Percentiles rank a stretch among this genome's conserved stretches.
phyloP scores from a whole-genome alignment of 2,113 vertebrate species.

The Marcusenius ussheri region DNA sequence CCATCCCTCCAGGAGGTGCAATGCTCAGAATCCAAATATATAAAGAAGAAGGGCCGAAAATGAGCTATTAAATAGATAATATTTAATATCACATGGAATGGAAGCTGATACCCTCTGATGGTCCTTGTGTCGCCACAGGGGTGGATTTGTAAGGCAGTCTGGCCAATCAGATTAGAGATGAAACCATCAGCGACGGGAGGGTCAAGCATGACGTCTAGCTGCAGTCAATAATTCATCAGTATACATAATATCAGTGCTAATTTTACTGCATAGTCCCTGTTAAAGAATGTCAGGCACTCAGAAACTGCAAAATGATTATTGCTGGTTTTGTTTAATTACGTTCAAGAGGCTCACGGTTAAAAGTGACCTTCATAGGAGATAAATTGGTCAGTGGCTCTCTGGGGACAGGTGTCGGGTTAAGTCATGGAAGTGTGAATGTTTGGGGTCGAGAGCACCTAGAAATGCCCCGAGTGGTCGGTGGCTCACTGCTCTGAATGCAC shows the following conservation, averaged over 20 bases:
- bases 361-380: neutral
- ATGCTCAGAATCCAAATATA: neutral
- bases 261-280: neutral
- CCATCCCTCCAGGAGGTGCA: neutral
- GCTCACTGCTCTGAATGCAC: neutral
- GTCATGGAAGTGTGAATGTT: neutral
- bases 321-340: neutral
- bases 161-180: neutral
- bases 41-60: neutral
- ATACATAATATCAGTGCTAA: neutral
- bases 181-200: neutral
- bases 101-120: neutral
- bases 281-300: neutral
- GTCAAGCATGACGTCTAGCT: neutral
- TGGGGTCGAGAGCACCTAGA: neutral
- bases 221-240: neutral
- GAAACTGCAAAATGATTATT: neutral
- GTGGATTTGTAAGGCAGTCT: neutral
- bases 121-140: neutral
- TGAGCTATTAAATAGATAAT: neutral
- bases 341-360: neutral
- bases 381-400: neutral
- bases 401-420: neutral
- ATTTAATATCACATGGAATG: neutral
- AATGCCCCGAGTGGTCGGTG: neutral